Conservation (phyloP, 2,113 vertebrate species). For the Lepisosteus osseus region DNA sequence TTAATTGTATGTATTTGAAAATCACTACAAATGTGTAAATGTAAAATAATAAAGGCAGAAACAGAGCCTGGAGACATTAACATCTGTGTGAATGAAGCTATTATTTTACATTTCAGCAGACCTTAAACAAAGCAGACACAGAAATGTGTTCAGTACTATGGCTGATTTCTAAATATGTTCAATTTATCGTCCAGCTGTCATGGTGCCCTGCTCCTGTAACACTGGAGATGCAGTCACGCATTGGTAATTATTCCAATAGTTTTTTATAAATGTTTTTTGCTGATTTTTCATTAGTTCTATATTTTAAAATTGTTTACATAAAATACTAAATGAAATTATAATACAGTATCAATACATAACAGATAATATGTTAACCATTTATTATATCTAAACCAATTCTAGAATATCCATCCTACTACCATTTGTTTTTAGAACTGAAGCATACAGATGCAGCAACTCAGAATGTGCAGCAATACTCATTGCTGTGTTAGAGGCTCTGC, state of each 20-base stretch:
- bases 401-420: no score
- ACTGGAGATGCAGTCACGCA: conserved; percentile 40
- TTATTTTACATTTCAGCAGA: conserved; percentile 75
- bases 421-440: no score
- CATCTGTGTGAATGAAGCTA: conserved; percentile 71
- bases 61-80: conserved; percentile 69
- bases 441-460: no score
- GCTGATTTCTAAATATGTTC: conserved; percentile 71
- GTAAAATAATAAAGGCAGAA: conserved; percentile 49
- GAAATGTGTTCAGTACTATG: conserved; percentile 70
- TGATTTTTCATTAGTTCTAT: no score
- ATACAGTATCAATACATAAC: no score
- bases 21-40: conserved; percentile 63
- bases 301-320: no score
- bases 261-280: not conserved
- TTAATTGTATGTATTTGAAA: conserved; percentile 53
- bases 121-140: conserved; percentile 72
- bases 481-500: no score
- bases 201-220: conserved; percentile 48
- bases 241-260: not conserved
- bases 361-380: no score
- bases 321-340: no score
- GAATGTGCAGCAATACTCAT: no score
- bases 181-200: conserved; percentile 63
- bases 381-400: no score